phyloP scores from a whole-genome alignment of 2,797 vertebrate species.

The Alosa sapidissima region DNA sequence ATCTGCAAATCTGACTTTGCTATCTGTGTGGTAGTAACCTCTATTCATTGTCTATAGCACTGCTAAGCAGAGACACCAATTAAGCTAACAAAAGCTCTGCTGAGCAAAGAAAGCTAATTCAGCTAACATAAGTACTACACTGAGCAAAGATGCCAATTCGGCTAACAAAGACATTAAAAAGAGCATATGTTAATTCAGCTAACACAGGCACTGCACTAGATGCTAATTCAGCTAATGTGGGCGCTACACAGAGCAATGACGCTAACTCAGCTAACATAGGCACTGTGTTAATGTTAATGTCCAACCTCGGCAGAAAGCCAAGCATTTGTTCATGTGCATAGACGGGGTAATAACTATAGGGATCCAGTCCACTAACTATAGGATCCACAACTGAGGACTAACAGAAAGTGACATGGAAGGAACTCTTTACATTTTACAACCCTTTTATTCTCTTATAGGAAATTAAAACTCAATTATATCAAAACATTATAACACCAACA shows the following conservation, averaged over 20 bases:
- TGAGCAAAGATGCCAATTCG: not conserved
- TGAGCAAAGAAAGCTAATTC: not conserved
- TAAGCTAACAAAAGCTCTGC: not conserved
- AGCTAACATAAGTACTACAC: not conserved
- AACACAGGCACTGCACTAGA: not conserved
- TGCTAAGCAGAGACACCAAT: not conserved
- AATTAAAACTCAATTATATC: too few species aligned
- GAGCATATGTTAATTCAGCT: not conserved
- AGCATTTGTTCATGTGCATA: not conserved
- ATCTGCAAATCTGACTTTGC: too few species aligned
- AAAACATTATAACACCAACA: too few species aligned
- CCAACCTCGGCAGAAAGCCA: not conserved
- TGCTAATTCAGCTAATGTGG: not conserved
- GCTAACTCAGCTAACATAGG: not conserved
- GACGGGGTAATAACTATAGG: too few species aligned
- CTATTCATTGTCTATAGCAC: not conserved
- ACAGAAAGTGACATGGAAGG: not conserved
- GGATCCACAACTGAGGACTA: not conserved
- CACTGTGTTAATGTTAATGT: not conserved
- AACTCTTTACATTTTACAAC: not conserved
- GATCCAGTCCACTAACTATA: not conserved
- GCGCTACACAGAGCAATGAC: not conserved
- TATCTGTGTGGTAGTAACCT: not conserved
- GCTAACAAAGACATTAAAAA: not conserved
- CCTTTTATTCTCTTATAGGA: too few species aligned